These are phyloP conservation scores for Caenorhabditis sp. DNA, from an alignment of 2,888 invertebrate species.

Conservation along the genomic window DNA sequence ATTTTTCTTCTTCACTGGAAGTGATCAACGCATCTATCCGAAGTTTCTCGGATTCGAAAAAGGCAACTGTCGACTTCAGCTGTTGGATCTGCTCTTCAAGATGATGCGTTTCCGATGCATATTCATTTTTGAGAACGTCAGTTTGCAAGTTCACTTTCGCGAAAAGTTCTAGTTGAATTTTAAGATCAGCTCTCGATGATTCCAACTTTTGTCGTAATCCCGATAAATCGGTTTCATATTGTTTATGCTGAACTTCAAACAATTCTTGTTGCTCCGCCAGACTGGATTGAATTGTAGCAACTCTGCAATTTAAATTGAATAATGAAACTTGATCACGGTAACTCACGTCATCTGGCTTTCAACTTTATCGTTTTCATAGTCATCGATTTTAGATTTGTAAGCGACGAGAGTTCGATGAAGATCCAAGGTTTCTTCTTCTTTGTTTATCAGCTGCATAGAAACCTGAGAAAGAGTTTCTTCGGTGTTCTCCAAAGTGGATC, in stretches of 20 bases:
- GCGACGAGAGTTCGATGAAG: constrained; percentile 13
- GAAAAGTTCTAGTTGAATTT: constrained; percentile 1
- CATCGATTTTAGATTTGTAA: not conserved
- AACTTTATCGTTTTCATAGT: not conserved
- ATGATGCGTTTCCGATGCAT: not conserved
- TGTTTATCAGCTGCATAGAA: not conserved
- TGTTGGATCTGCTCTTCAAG: not conserved
- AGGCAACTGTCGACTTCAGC: not conserved
- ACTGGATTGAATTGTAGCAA: not conserved
- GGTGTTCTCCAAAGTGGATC: not conserved
- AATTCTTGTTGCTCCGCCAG: constrained; percentile 14
- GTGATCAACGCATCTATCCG: not conserved
- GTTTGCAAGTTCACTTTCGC: not conserved
- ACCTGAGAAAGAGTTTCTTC: not conserved
- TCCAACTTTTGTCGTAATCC: not conserved
- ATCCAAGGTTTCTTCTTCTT: constrained; percentile 19
- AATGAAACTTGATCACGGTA: not conserved
- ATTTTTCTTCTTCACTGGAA: not conserved
- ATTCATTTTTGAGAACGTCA: not conserved
- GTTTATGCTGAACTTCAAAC: not conserved
- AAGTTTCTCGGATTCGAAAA: not conserved
- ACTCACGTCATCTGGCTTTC: constrained; percentile 18
- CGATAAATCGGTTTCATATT: not conserved
- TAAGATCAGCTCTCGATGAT: not conserved
- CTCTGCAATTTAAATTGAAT: not conserved